phyloP scores from a whole-genome alignment of 2,797 vertebrate species.

The Sternarchorhynchus goeldii region DNA sequence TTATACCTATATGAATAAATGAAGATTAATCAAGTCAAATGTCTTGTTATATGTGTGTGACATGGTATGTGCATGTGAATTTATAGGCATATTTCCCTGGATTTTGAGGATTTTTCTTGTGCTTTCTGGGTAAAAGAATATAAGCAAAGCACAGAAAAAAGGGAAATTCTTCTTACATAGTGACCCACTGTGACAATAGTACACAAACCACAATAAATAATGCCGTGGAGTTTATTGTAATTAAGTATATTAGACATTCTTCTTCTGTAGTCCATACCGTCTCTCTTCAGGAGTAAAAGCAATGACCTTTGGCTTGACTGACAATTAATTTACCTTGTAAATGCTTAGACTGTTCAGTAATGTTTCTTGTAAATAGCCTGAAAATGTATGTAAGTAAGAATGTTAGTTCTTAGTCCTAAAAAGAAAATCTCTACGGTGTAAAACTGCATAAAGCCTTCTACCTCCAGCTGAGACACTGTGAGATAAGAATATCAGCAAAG shows the following conservation, averaged over 20 bases:
- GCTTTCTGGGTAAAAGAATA: background rate
- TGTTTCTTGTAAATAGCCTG: conserved; percentile 37
- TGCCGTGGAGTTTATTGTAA: background rate
- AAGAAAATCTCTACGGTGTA: background rate
- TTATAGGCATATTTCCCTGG: no score
- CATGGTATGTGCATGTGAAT: no score
- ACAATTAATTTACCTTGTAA: conserved; percentile 35
- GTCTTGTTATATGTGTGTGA: no score
- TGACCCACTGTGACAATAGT: background rate
- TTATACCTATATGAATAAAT: no score
- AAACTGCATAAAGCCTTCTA: background rate
- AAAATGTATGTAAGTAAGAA: conserved; percentile 13
- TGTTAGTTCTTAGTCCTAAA: background rate
- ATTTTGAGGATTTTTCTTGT: background rate
- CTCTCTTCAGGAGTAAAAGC: conserved; percentile 28
- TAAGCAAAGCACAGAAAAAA: background rate
- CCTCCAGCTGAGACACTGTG: background rate
- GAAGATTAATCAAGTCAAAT: no score
- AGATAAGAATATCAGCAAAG: conserved; percentile 17
- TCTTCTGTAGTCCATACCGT: background rate
- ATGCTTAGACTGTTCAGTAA: conserved; percentile 29
- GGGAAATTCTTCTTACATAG: background rate
- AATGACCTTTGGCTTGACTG: conserved; percentile 34
- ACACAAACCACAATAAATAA: background rate
- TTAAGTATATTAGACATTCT: conserved; percentile 1